A percentile compares a stretch with the other conserved stretches of the same genome.
phyloP scores from a whole-genome alignment of 2,888 invertebrate species.

The Drosophila subsilvestris region DNA sequence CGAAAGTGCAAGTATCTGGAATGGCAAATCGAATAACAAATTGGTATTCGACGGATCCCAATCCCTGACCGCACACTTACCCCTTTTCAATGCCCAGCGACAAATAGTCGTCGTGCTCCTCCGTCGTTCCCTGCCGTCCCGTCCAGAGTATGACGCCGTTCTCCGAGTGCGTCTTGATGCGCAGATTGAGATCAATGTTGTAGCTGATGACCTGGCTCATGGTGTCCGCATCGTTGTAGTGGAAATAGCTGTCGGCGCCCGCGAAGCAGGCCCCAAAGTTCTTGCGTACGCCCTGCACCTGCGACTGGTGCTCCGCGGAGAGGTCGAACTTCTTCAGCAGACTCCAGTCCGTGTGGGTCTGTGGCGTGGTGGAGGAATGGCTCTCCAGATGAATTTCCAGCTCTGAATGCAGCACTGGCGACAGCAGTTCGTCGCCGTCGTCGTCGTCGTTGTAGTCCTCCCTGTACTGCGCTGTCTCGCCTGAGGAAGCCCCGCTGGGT shows the following conservation, averaged over 20 bases:
- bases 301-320: constrained; percentile 75
- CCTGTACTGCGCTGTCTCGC: constrained; percentile 33
- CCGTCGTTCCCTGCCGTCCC: constrained; percentile 87
- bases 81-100: constrained; percentile 93
- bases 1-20: constrained; percentile 85
- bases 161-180: constrained; percentile 90
- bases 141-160: constrained; percentile 94
- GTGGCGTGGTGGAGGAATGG: constrained; percentile 53
- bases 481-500: not conserved
- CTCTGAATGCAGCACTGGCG: constrained; percentile 55
- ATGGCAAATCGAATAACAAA: not conserved
- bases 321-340: constrained; percentile 78
- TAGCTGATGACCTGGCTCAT: constrained; percentile 93
- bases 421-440: constrained; percentile 60
- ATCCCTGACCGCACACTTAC: constrained; percentile 57
- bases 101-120: constrained; percentile 89
- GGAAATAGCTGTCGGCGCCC: constrained; percentile 93
- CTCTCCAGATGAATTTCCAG: constrained; percentile 8
- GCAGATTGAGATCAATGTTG: constrained; percentile 94
- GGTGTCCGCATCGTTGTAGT: constrained; percentile 94
- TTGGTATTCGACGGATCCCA: not conserved
- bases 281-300: constrained; percentile 79
- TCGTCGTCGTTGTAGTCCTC: constrained; percentile 56
- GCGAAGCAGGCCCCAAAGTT: constrained; percentile 89
- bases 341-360: constrained; percentile 81